Evolutionary conservation across 2,888 invertebrate species (phyloP).

Genomic region (Acrobasis repandana): DNA sequence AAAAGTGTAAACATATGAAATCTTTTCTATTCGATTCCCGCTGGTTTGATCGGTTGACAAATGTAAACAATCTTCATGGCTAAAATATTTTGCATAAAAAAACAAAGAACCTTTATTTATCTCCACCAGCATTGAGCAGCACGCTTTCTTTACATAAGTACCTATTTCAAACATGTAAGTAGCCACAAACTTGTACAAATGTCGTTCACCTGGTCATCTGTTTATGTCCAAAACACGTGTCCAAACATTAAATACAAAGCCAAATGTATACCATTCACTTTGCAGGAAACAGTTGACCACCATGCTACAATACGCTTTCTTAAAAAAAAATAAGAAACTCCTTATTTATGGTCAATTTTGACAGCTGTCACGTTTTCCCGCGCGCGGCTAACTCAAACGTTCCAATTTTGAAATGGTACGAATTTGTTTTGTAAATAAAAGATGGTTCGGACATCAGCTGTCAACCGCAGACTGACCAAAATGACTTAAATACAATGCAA

Average conservation of each 20-base stretch:
- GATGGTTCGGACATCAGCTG: slow-evolving; percentile 53
- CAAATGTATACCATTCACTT: slow-evolving; percentile 28
- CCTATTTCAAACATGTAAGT: slow-evolving; percentile 1
- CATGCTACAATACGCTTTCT: slow-evolving; percentile 34
- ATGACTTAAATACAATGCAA: slow-evolving; percentile 44
- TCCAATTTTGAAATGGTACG: slow-evolving; percentile 20
- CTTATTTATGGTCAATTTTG: slow-evolving; percentile 29
- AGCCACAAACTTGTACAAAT: slow-evolving; percentile 18
- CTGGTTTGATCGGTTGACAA: too few relatives aligned
- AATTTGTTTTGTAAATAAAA: slow-evolving; percentile 43
- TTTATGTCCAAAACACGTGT: slow-evolving; percentile 52
- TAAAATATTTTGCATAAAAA: too few relatives aligned
- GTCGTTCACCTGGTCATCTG: slow-evolving; percentile 39
- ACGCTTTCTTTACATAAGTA: background rate
- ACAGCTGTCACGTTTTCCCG: slow-evolving; percentile 30
- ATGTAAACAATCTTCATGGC: too few relatives aligned
- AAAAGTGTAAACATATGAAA: too few relatives aligned
- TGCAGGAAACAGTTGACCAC: slow-evolving; percentile 44
- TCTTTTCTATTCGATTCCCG: too few relatives aligned
- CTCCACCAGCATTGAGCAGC: background rate
- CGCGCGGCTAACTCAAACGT: slow-evolving; percentile 22
- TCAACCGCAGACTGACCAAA: slow-evolving; percentile 69
- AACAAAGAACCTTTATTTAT: too few relatives aligned
- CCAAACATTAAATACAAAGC: slow-evolving; percentile 41
- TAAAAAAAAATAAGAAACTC: slow-evolving; percentile 34